Evolutionary conservation across 2,888 invertebrate species (phyloP).

Genomic region (Poecilobothrus nobilitatus): DNA sequence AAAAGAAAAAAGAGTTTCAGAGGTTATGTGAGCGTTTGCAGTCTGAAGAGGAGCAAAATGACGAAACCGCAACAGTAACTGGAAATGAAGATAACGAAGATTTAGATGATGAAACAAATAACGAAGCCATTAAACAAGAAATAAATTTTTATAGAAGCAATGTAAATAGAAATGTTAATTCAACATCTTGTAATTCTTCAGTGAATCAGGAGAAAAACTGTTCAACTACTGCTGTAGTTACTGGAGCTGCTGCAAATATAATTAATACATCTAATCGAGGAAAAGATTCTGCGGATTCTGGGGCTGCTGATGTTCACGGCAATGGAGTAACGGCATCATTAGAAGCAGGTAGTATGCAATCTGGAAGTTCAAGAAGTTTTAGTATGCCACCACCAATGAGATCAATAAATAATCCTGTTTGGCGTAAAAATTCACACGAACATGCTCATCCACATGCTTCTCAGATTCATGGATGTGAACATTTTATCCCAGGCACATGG

Average conservation of each 20-base stretch:
- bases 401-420: conserved; percentile 31
- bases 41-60: conserved; percentile 24
- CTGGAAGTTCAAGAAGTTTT: conserved; percentile 39
- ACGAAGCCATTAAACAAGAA: conserved; percentile 7
- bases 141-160: conserved; percentile 17
- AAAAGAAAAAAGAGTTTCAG: conserved; percentile 39
- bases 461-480: not conserved
- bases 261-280: conserved; percentile 26
- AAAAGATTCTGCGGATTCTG: conserved; percentile 32
- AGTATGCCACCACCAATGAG: conserved; percentile 43
- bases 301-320: conserved; percentile 32
- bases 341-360: conserved; percentile 39
- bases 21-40: conserved; percentile 31
- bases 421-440: conserved; percentile 32
- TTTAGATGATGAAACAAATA: conserved; percentile 27
- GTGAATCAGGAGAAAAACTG: conserved; percentile 18
- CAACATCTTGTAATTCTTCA: conserved; percentile 24
- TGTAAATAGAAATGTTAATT: conserved; percentile 13
- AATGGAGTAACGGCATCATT: conserved; percentile 29
- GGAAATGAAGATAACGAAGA: conserved; percentile 36
- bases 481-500: not conserved
- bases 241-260: conserved; percentile 12
- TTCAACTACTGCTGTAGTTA: conserved; percentile 22
- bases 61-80: conserved; percentile 30
- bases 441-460: conserved; percentile 5